Evolutionary conservation across 2,113 vertebrate species (phyloP).

Genomic region (Brienomyrus longianalis): DNA sequence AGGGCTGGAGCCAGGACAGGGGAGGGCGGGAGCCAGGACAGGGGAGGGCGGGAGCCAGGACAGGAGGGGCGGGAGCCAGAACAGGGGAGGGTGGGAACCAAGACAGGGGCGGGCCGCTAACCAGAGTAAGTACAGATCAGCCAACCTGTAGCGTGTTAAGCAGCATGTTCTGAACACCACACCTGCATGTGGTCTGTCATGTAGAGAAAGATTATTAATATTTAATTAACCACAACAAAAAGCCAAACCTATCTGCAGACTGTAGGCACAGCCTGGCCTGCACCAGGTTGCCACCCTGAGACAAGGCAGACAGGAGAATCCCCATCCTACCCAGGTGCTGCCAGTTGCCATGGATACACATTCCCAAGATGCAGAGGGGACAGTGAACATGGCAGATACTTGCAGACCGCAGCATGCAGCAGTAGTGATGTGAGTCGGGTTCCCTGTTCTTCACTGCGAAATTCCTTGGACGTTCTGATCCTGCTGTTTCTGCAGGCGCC

Average conservation of each 20-base stretch:
- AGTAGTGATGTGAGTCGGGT: neutral
- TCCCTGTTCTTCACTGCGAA: neutral
- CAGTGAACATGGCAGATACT: neutral
- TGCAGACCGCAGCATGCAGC: neutral
- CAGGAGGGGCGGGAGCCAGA: no score
- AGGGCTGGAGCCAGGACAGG: neutral
- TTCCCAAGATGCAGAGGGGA: neutral
- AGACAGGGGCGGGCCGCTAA: neutral
- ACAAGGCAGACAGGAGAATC: neutral
- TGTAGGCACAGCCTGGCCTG: neutral
- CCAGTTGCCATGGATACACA: neutral
- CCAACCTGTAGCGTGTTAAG: neutral
- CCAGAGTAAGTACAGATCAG: neutral
- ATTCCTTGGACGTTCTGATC: neutral
- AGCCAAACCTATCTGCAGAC: neutral
- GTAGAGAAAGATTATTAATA: neutral
- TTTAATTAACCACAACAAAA: neutral
- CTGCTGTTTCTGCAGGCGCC: neutral
- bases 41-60: no score
- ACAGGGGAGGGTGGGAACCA: neutral
- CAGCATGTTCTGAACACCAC: neutral
- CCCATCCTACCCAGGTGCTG: neutral
- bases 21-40: neutral
- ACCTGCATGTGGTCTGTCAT: neutral
- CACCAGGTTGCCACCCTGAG: neutral